phyloP scores from a whole-genome alignment of 2,797 vertebrate genomes.

The Fistularia tabacaria region DNA sequence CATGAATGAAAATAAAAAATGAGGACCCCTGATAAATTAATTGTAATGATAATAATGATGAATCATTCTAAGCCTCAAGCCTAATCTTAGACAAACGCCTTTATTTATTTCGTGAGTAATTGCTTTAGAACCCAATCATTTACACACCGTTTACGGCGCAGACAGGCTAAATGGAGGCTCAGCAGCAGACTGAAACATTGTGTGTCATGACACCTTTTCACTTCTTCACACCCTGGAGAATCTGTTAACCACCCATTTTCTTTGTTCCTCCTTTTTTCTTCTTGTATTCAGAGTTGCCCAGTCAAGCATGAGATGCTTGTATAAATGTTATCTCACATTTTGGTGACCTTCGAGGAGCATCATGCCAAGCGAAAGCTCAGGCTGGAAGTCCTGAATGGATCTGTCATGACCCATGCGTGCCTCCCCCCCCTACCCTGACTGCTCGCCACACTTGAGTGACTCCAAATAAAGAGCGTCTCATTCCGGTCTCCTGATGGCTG shows the following conservation, averaged over 20 bases:
- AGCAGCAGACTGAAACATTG: too few species aligned
- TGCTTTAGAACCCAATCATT: too few species aligned
- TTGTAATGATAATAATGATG: too few species aligned
- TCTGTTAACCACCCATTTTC: background rate
- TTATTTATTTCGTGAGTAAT: too few species aligned
- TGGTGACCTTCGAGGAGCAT: slow-evolving; percentile 47
- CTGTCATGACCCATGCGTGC: slow-evolving; percentile 40
- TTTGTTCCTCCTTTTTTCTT: too few species aligned
- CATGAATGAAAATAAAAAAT: too few species aligned
- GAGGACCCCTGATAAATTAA: too few species aligned
- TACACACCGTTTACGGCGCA: too few species aligned
- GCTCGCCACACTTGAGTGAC: slow-evolving; percentile 51
- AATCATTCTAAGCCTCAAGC: too few species aligned
- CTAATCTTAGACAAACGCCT: too few species aligned
- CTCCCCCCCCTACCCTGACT: slow-evolving; percentile 16
- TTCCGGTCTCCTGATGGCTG: slow-evolving; percentile 38
- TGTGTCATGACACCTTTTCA: background rate
- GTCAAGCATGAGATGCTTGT: slow-evolving; percentile 48
- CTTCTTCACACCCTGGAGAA: background rate
- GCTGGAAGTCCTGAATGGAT: slow-evolving; percentile 46
- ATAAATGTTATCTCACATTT: slow-evolving; percentile 59
- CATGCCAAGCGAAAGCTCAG: slow-evolving; percentile 33
- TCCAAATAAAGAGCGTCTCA: slow-evolving; percentile 46
- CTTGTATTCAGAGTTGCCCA: slow-evolving; percentile 20
- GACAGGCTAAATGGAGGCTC: too few species aligned